Evolutionary conservation across 2,113 vertebrate species (phyloP), one percentile per base, ranked within the genome.

Genomic region (Psittacara wagleri): DNA sequence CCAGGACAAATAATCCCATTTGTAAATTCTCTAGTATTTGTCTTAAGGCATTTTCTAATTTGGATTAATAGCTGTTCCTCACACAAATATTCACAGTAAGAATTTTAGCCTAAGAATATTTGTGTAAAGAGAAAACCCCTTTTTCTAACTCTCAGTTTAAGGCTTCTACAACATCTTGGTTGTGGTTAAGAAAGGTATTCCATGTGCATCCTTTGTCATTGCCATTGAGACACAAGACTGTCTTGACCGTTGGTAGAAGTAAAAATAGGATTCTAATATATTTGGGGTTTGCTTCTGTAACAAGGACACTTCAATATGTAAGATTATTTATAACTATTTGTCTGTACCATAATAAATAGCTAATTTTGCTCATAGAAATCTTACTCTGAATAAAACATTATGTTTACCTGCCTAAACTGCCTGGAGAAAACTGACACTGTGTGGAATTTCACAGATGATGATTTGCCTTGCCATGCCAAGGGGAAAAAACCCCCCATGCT

Each of bases 401-500:
- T 7, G 7, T 66, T 77, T 78, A 59, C 4, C 24, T 44, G 10
- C 46, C 35, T 10, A 59, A 15, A 16, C 4, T 6, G 4, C n/a
- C 62, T 52, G 31, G 41, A 48, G 70, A 39, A 81, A 19, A 57
- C 0, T 19, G 35, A 15, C 16, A 62, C 23, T 5, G 6, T 6
- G 4, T 31, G 41, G 61, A 87, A 83, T 52, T 62, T 22, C 74
- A 81, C 14, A 59, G 72, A 37, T 11, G 35, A 77, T 11, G 6
- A 69, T 8, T 23, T 54, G 46, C 11, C 41, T 64, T 72, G 75
- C 37, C 13, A 2, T 18, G 35, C 57, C 63, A 74, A 57, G 10
- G 57, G 13, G 46, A 62, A 67, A 59, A 83, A 12, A 64, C 7
- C 0, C 1, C 27, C 2, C 12, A 52, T 2, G 10, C 10, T 64